Evolutionary conservation across 2,113 vertebrate genomes (phyloP).

Genomic region (Elephas maximus): DNA sequence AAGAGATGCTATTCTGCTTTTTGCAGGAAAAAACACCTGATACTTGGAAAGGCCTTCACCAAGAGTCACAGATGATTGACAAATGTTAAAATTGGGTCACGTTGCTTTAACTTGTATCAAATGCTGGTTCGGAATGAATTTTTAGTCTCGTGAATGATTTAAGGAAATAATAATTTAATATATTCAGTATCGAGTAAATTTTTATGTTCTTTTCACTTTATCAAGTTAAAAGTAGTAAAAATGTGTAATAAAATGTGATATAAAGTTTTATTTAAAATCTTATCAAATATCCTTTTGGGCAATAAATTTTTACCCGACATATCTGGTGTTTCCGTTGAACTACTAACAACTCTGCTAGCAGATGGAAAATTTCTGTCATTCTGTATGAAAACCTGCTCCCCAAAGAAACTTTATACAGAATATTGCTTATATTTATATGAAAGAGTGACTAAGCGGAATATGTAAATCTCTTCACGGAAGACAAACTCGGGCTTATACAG

Average conservation of each 20-base stretch:
- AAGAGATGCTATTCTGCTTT: conserved; percentile 5
- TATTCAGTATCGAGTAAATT: conserved; percentile 45
- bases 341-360: conserved; percentile 23
- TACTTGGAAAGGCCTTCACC: neutral
- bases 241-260: conserved; percentile 32
- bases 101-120: conserved; percentile 10
- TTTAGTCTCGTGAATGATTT: conserved; percentile 11
- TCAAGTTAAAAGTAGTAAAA: conserved; percentile 36
- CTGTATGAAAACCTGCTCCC: neutral
- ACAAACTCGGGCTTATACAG: conserved; percentile 2
- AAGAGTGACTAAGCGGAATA: neutral
- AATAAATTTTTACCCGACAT: conserved; percentile 47
- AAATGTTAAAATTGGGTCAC: neutral
- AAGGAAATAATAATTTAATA: conserved; percentile 36
- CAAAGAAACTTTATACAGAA: conserved; percentile 4
- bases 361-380: neutral
- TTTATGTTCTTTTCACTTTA: conserved; percentile 41
- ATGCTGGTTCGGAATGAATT: neutral
- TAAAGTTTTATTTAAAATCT: conserved; percentile 45
- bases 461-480: neutral
- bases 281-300: neutral
- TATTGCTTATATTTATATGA: conserved; percentile 38
- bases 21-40: neutral
- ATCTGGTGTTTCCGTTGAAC: conserved; percentile 23
- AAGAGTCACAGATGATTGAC: neutral